Evolutionary conservation across 1,140 invertebrate species (phyloP).

Genomic region (Drosophila seguyi): DNA sequence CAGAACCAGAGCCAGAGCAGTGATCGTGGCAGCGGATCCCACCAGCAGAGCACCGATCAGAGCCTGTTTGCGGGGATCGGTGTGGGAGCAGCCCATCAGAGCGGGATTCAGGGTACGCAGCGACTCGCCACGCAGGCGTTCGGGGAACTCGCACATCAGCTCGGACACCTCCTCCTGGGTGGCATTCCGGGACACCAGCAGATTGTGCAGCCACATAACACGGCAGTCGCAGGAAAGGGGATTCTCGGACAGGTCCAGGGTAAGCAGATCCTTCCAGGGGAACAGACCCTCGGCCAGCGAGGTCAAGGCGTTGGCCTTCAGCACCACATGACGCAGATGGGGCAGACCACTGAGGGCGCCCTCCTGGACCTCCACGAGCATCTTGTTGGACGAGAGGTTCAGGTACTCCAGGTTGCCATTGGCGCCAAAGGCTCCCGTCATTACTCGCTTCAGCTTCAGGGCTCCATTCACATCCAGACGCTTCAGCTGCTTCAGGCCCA

Average conservation of each 20-base stretch:
- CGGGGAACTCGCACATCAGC: slow-evolving; percentile 91
- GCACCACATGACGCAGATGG: slow-evolving; percentile 90
- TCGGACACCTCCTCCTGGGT: slow-evolving; percentile 85
- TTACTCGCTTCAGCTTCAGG: slow-evolving; percentile 89
- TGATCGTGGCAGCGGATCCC: slow-evolving; percentile 89
- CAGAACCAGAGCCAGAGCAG: slow-evolving; percentile 89
- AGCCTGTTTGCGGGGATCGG: slow-evolving; percentile 91
- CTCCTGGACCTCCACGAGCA: slow-evolving; percentile 90
- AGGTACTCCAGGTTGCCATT: slow-evolving; percentile 93
- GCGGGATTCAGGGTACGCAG: slow-evolving; percentile 90
- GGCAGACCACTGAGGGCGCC: slow-evolving; percentile 91
- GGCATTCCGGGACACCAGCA: slow-evolving; percentile 90
- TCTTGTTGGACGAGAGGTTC: slow-evolving; percentile 91
- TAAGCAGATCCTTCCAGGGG: slow-evolving; percentile 91
- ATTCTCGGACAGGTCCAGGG: slow-evolving; percentile 93
- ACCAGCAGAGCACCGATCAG: slow-evolving; percentile 91
- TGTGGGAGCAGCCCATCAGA: slow-evolving; percentile 92
- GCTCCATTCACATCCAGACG: slow-evolving; percentile 92
- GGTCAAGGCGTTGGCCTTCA: slow-evolving; percentile 92
- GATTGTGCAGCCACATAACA: slow-evolving; percentile 92
- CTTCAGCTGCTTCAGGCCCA: slow-evolving; percentile 91
- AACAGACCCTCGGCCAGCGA: slow-evolving; percentile 91
- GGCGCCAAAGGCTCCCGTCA: slow-evolving; percentile 91
- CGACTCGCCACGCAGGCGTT: slow-evolving; percentile 89
- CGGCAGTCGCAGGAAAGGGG: slow-evolving; percentile 92